A percentile compares a stretch with the other conserved stretches of the same genome.
Evolutionary conservation across 2,113 vertebrate species (phyloP).

Genomic region (Psilopsiagon aymara): DNA sequence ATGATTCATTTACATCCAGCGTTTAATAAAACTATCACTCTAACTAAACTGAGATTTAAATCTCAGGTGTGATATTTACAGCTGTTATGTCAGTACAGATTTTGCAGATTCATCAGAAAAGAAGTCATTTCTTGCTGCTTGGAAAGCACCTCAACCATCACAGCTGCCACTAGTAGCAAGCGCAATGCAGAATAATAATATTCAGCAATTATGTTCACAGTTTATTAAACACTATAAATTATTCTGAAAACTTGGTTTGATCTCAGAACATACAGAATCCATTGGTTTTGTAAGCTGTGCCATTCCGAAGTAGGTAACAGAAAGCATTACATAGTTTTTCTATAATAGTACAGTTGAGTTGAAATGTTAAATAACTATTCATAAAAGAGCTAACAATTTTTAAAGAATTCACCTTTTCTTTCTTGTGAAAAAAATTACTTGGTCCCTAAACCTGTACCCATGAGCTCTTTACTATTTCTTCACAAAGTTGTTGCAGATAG

Average conservation of each 20-base stretch:
- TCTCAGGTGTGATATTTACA: constrained; percentile 19
- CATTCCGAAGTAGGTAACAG: constrained; percentile 13
- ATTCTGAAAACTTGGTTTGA: constrained; percentile 48
- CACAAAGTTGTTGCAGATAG: neutral
- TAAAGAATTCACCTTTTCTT: neutral
- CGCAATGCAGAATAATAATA: neutral
- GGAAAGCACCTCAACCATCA: neutral
- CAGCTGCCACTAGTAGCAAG: neutral
- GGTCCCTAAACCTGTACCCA: neutral
- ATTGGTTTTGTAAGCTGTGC: neutral
- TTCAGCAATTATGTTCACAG: neutral
- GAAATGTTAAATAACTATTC: constrained; percentile 29
- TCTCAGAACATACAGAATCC: constrained; percentile 22
- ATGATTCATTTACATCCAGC: neutral
- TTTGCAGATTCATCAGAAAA: constrained; percentile 8
- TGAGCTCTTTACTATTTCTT: neutral
- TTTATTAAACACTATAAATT: constrained; percentile 23
- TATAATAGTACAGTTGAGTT: neutral
- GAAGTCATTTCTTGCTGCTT: neutral
- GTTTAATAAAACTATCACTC: neutral
- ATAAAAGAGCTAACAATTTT: constrained; percentile 17
- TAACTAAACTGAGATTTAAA: neutral
- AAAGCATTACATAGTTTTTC: constrained; percentile 25
- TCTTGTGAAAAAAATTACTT: neutral
- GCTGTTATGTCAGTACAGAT: neutral